Percentiles rank a stretch among this genome's conserved stretches.
Conservation (phyloP, 2,888 invertebrate species). For the Ecdyonurus torrentis region DNA sequence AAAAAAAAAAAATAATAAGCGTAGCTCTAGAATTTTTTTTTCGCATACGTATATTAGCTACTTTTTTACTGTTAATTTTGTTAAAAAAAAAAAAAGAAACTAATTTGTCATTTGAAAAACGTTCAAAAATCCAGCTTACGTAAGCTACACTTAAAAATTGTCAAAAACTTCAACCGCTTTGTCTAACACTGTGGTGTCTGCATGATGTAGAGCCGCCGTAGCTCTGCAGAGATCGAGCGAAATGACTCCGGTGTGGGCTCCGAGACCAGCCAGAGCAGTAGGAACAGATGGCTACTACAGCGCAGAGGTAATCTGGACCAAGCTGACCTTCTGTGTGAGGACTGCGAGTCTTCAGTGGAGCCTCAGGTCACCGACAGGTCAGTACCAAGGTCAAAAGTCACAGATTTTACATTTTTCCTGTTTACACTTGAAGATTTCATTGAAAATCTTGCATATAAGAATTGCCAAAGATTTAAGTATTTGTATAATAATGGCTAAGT, state of each 20-base stretch:
- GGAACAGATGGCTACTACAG: slow-evolving; percentile 38
- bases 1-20: no score
- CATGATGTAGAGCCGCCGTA: slow-evolving; percentile 21
- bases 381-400: no score
- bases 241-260: slow-evolving; percentile 88
- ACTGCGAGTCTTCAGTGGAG: slow-evolving; percentile 69
- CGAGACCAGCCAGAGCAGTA: slow-evolving; percentile 74
- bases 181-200: neutral
- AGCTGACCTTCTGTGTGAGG: slow-evolving; percentile 53
- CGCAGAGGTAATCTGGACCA: slow-evolving; percentile 13
- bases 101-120: no score
- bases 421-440: neutral
- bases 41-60: no score
- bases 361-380: slow-evolving; percentile 49
- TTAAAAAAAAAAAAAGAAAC: neutral
- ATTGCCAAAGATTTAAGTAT: neutral
- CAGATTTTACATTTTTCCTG: no score
- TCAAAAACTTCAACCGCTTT: no score
- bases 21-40: no score
- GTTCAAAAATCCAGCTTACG: no score
- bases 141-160: no score
- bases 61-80: neutral
- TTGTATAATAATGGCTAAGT: neutral
- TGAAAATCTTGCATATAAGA: neutral
- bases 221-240: slow-evolving; percentile 62